These are phyloP conservation scores for Pediacus dermestoides DNA, from an alignment of 2,888 invertebrate genomes.

Conservation along the genomic window DNA sequence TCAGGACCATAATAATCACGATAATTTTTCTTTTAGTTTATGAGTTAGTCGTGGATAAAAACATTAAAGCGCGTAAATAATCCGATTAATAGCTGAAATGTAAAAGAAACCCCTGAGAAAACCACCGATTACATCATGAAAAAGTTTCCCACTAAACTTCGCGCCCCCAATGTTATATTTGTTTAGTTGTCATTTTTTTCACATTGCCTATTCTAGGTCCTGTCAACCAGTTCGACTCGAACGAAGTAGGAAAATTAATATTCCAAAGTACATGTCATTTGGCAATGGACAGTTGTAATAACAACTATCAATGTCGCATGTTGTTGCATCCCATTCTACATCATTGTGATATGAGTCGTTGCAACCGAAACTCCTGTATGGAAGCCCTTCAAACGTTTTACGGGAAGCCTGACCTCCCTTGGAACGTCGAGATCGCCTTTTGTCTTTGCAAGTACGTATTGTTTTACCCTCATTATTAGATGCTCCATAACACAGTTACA, in stretches of 20 bases:
- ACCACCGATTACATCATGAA: too few relatives aligned
- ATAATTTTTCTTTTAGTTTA: too few relatives aligned
- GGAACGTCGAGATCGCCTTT: conserved; percentile 87
- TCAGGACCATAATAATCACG: too few relatives aligned
- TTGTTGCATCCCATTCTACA: conserved; percentile 80
- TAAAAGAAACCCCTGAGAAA: too few relatives aligned
- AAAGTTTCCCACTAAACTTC: too few relatives aligned
- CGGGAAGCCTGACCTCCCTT: conserved; percentile 71
- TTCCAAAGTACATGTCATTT: conserved; percentile 80
- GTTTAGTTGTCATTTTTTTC: too few relatives aligned
- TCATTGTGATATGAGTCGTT: conserved; percentile 73
- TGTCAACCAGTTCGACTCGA: conserved; percentile 51
- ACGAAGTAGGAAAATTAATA: conserved; percentile 51
- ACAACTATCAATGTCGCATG: conserved; percentile 73
- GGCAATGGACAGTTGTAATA: conserved; percentile 77
- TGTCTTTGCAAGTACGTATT: conserved; percentile 86
- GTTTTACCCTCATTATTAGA: conserved; percentile 13
- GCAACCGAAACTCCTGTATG: conserved; percentile 86
- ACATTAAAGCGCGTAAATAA: too few relatives aligned
- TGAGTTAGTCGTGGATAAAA: too few relatives aligned
- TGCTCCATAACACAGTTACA: conserved; percentile 5
- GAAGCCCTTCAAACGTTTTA: conserved; percentile 82
- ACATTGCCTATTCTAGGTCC: conserved; percentile 45
- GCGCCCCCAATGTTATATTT: conserved; percentile 1
- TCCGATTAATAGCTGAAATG: too few relatives aligned